Evolutionary conservation across 1,140 invertebrate genomes (phyloP), one percentile per base, ranked within the genome.

Genomic region (Archivesica marissinica): DNA sequence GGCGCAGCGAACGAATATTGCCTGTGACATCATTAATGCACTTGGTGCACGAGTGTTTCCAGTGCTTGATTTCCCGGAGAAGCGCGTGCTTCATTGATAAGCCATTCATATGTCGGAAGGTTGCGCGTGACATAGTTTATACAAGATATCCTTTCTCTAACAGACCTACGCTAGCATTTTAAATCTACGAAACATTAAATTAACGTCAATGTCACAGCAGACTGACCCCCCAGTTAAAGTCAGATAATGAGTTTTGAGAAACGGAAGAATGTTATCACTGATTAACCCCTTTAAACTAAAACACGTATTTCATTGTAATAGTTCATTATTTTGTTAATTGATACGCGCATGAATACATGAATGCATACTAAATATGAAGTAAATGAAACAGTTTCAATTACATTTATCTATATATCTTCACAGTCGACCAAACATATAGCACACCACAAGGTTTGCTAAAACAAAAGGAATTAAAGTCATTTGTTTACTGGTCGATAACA

Each of bases 1-100:
- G 25, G 15, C 64, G 59, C 47, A 80, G 38, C 7, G 78, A 52
- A 20, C 28, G 17, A 13, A 80, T 35, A n/a, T 47, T 44, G 33
- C 35, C 38, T 2, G 28, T 30, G 25, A 80, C 20, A 13, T 80
- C 78, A 50, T 47, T 80, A 4, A 68, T 50, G 20, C 61, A 52
- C 1, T 33, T 28, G 1, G 17, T 54, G 35, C 61, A 70, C n/a
- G 78, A 47, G 6, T 70, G 23, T 64, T 50, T 44, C 78, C 78
- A 80, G 28, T 80, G 78, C 54, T 80, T 80, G 6, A 80, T 50
- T 30, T 80, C 78, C 47, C 50, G 39, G 28, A 80, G 30, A 38
- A 80, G 23, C 54, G 68, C 78, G 30, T 68, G 54, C 25, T 80
- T 80, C 33, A 80, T n/a, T 20, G 61, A n/a, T 47, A 80, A 52